These are phyloP conservation scores for Drosophila testacea DNA, from an alignment of 2,888 invertebrate genomes.

Conservation along the genomic window DNA sequence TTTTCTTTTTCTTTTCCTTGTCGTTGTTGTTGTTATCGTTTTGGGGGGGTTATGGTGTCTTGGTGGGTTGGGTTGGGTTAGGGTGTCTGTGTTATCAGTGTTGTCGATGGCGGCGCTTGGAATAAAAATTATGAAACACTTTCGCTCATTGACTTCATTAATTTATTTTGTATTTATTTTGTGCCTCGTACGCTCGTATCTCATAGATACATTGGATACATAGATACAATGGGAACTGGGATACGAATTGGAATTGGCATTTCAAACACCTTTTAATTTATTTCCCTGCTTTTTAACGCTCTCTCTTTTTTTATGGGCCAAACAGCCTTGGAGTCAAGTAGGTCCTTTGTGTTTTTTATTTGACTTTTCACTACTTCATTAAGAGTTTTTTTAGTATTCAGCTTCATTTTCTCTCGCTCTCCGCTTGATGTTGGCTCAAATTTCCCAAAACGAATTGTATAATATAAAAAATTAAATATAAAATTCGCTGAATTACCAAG, in stretches of 20 bases:
- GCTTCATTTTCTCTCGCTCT: neutral
- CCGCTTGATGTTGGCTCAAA: conserved; percentile 3
- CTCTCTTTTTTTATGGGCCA: conserved; percentile 8
- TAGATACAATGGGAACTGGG: too few relatives aligned
- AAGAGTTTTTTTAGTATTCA: conserved; percentile 10
- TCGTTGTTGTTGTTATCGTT: neutral
- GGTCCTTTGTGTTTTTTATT: conserved; percentile 19
- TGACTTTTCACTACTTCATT: conserved; percentile 29
- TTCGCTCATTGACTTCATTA: conserved; percentile 67
- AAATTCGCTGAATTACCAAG: conserved; percentile 13
- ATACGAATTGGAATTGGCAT: neutral
- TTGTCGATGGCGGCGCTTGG: conserved; percentile 66
- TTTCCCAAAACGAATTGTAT: conserved; percentile 10
- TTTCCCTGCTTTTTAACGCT: conserved; percentile 1
- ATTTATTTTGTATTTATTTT: conserved; percentile 58
- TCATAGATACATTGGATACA: conserved; percentile 18
- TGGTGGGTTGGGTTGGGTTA: neutral
- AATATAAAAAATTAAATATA: conserved; percentile 23
- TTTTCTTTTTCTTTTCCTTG: neutral
- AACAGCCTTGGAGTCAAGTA: neutral
- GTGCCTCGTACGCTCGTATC: conserved; percentile 12
- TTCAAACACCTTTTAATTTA: conserved; percentile 30
- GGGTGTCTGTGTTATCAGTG: conserved; percentile 54
- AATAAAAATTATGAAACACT: conserved; percentile 77
- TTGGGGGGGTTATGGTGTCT: neutral